Evolutionary conservation across 2,113 vertebrate genomes (phyloP).

Genomic region (Ramphastos sulfuratus): DNA sequence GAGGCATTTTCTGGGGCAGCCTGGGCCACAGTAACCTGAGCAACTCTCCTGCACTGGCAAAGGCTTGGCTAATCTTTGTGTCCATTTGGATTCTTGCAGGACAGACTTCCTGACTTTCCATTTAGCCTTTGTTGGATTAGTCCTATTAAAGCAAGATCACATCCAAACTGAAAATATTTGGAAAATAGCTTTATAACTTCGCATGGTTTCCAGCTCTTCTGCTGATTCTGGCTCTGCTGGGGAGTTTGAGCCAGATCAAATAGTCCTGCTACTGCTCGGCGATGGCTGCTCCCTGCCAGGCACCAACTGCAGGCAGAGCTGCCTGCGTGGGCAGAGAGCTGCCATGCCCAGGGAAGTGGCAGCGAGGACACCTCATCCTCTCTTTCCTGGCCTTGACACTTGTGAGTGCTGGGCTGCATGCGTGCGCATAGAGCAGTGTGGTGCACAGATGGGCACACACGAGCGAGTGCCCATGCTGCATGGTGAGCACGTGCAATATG

Average conservation of each 20-base stretch:
- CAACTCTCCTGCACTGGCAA: not conserved
- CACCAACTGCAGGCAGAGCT: not conserved
- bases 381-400: fast-evolving
- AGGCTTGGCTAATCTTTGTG: not conserved
- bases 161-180: not conserved
- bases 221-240: not conserved
- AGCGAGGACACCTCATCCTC: not conserved
- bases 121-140: not conserved
- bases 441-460: fast-evolving
- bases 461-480: fast-evolving
- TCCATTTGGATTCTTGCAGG: not conserved
- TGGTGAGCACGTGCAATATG: fast-evolving
- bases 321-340: not conserved
- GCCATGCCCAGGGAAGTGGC: fast-evolving
- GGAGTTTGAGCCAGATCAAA: not conserved
- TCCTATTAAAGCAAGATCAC: not conserved
- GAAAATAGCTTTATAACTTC: not conserved
- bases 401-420: not conserved
- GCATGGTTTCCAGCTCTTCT: not conserved
- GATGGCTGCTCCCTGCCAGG: not conserved
- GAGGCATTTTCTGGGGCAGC: not conserved
- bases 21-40: not conserved
- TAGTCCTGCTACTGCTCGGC: fast-evolving
- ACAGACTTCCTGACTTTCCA: not conserved
- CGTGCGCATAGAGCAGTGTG: fast-evolving